These are phyloP conservation scores for Andricus grossulariae DNA, from an alignment of 1,140 invertebrate species.

Conservation along the genomic window DNA sequence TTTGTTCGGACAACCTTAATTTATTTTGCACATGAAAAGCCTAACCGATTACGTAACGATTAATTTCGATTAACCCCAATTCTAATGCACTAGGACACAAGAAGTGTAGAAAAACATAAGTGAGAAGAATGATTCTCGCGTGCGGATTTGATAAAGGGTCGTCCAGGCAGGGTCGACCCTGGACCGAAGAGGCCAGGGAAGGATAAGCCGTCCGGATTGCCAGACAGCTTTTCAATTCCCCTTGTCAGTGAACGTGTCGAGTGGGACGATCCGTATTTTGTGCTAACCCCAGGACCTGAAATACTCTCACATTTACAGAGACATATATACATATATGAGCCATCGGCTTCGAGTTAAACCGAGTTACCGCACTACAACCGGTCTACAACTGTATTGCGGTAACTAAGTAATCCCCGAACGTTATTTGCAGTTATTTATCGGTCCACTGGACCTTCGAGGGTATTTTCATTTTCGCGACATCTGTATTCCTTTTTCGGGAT, in stretches of 20 bases:
- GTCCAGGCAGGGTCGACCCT: no score
- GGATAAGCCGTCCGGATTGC: conserved; percentile 72
- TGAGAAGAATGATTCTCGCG: background rate
- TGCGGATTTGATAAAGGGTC: conserved; percentile 38
- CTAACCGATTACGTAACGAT: no score
- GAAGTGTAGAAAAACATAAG: background rate
- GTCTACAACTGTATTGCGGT: conserved; percentile 68
- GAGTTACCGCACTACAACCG: conserved; percentile 60
- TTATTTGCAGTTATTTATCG: conserved; percentile 75
- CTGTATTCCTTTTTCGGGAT: conserved; percentile 36
- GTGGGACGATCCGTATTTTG: conserved; percentile 62
- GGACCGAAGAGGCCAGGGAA: conserved; percentile 46
- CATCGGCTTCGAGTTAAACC: conserved; percentile 57
- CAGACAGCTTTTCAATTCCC: conserved; percentile 74
- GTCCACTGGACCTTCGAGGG: conserved; percentile 54
- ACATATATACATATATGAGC: conserved; percentile 13
- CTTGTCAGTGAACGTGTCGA: conserved; percentile 72
- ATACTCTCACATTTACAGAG: conserved; percentile 41
- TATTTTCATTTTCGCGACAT: conserved; percentile 62
- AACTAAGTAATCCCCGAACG: conserved; percentile 74
- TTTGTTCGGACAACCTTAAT: no score
- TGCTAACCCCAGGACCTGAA: conserved; percentile 43
- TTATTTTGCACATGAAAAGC: no score
- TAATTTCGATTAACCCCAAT: no score
- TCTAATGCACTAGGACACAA: no score